Base-by-base conservation (phyloP, 2,888 invertebrate species). In the Opisthograptis luteolata region DNA sequence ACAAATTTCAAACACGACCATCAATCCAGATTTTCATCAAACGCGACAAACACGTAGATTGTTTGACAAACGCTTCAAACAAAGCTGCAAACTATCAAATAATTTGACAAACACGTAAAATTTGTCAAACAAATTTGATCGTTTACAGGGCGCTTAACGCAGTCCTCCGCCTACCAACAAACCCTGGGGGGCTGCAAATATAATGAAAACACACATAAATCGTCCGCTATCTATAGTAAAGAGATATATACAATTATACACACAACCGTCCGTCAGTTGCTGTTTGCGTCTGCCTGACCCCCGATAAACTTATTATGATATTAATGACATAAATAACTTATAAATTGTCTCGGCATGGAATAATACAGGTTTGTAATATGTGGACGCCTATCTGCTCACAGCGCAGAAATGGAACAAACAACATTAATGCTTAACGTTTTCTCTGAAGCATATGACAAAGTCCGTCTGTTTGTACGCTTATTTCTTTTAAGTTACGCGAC, bases 221-320 rank as follows among this genome's bases (percentile, higher is more conserved):
- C 55, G 57, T 47, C 42, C 44, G 48, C 34, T 51, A 55, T 58
- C 60, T 35, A 22, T 17, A 19, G 17, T 44, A 65, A 65, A 70
- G 73, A 73, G 70, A 24, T 24, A 34, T 13, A 31, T 4, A 17
- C 17, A 17, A n/a, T n/a, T 4, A 17, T 2, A 67, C 19, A 15
- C 44, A 32, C 43, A 39, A 68, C 69, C 66, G 70, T 69, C 68
- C 64, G 62, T 69, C 64, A 64, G 58, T 69, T 60, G 61, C 65
- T 87, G 87, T 85, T 87, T 87, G 81, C 73, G 80, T 70, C 63
- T 63, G 66, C 60, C 55, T 81, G 87, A 84, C 86, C 87, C 68
- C 47, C 64, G 89, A 90, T 88, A 89, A 88, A 81, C 79, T 82
- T 84, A 85, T 82, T 86, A 80, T 85, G 83, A 80, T n/a, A n/a